Evolutionary conservation across 2,888 invertebrate genomes (phyloP), one percentile per base, ranked within the genome.

Genomic region (Plagodis dolabraria): DNA sequence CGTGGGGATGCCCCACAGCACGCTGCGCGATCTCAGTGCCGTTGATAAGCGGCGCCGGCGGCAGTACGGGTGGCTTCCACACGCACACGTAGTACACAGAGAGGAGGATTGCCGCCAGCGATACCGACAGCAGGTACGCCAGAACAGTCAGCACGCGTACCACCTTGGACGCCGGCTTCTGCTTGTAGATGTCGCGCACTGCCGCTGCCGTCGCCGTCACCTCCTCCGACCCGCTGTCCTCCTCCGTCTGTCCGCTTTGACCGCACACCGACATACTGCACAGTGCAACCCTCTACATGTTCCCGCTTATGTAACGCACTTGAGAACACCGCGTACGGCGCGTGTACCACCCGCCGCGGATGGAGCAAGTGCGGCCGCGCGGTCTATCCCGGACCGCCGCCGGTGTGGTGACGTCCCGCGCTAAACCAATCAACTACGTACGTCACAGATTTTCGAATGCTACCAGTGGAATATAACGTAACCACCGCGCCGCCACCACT

Each of bases 111-210:
- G 96, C 97, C 6, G 96, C 96, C 86, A 96, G 94, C n/a, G 97
- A 97, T 48, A 97, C 97, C n/a, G 96, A 96, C 66, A 96, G 92
- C 69, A 97, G 94, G 85, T 97, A 97, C 9, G 96, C 96, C 75
- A 96, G 82, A 56, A 97, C 97, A 0, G 97, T 97, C 65, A 97
- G 92, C 54, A 97, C 93, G 46, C 97, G 86, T 63, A 93, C 90
- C 70, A 88, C 80, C 65, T 87, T 93, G 77, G 91, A 89, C 46
- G 81, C 84, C 11, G 83, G 80, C 75, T 93, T 93, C 76, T 85
- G 81, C 64, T 89, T 87, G 77, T 87, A 83, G 45, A 81, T 77
- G 53, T 91, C 89, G 45, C 86, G 85, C 54, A 79, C 74, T 47
- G 84, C 77, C 53, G 75, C 72, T 51, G 75, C 70, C 64, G 69